These are phyloP conservation scores for Poicephalus meyeri DNA, from an alignment of 2,113 vertebrate genomes.

Conservation along the genomic window DNA sequence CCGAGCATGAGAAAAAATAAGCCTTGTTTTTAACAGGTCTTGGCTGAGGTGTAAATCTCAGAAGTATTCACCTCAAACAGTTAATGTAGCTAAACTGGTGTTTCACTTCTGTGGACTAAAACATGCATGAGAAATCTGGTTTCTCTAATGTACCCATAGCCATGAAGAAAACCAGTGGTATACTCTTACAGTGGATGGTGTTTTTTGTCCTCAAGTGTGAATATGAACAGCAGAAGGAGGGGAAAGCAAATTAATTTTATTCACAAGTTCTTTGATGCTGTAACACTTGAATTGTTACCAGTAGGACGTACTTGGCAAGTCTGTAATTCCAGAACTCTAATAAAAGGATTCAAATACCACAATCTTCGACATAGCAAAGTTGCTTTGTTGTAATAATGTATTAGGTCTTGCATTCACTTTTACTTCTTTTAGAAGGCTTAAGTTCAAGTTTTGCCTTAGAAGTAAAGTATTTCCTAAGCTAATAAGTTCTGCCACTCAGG, in stretches of 20 bases:
- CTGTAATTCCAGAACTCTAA: neutral
- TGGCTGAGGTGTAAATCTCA: neutral
- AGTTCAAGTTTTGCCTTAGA: neutral
- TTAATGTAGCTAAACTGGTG: neutral
- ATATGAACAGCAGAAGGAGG: neutral
- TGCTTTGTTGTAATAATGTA: neutral
- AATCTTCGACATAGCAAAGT: neutral
- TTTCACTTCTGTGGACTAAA: neutral
- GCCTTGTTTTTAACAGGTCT: neutral
- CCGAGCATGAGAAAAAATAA: neutral
- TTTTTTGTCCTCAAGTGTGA: neutral
- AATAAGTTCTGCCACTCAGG: neutral
- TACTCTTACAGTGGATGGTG: neutral
- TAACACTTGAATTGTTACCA: neutral
- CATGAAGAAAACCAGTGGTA: neutral
- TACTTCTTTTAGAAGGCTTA: neutral
- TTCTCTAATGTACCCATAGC: neutral
- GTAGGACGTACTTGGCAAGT: neutral
- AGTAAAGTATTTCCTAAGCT: neutral
- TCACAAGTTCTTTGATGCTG: neutral
- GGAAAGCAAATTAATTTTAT: neutral
- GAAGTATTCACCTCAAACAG: neutral
- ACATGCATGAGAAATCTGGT: neutral
- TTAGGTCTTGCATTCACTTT: neutral
- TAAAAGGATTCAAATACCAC: neutral